Percentiles rank a stretch among this genome's conserved stretches.
These are phyloP conservation scores for Athene cunicularia DNA, from an alignment of 2,113 vertebrate genomes.

Conservation along the genomic window DNA sequence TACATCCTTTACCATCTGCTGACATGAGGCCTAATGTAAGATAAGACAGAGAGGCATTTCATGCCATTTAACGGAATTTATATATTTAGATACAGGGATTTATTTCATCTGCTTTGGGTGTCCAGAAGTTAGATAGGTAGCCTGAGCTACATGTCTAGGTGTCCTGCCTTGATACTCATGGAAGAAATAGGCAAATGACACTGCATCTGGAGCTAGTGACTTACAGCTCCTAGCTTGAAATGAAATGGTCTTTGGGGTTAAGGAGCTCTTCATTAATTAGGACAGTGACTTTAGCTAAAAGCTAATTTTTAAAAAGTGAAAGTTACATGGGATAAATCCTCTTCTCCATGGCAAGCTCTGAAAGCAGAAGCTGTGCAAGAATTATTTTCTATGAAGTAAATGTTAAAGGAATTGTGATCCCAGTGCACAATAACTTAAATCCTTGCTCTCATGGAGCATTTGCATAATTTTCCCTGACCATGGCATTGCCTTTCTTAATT, in stretches of 20 bases:
- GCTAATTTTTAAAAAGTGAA: not conserved
- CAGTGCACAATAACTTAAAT: not conserved
- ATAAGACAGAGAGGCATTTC: not conserved
- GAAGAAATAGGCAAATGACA: not conserved
- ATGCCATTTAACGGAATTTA: not conserved
- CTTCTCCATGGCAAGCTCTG: not conserved
- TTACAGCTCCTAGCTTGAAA: not conserved
- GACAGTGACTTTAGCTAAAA: not conserved
- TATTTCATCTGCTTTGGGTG: not conserved
- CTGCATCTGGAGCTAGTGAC: not conserved
- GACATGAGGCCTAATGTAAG: not conserved
- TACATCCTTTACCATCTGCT: not conserved
- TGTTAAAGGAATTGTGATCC: not conserved
- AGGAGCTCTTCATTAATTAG: not conserved
- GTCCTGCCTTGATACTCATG: rapidly evolving
- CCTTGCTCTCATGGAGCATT: not conserved
- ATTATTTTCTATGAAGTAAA: not conserved
- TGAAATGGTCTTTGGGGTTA: not conserved
- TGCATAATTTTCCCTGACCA: not conserved
- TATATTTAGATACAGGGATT: not conserved
- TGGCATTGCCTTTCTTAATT: not conserved
- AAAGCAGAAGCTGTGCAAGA: not conserved
- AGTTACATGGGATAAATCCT: not conserved
- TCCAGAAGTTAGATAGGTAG: not conserved
- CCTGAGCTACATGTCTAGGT: rapidly evolving